Evolutionary conservation across 2,797 vertebrate genomes (phyloP).

Genomic region (Prunella strophiata): DNA sequence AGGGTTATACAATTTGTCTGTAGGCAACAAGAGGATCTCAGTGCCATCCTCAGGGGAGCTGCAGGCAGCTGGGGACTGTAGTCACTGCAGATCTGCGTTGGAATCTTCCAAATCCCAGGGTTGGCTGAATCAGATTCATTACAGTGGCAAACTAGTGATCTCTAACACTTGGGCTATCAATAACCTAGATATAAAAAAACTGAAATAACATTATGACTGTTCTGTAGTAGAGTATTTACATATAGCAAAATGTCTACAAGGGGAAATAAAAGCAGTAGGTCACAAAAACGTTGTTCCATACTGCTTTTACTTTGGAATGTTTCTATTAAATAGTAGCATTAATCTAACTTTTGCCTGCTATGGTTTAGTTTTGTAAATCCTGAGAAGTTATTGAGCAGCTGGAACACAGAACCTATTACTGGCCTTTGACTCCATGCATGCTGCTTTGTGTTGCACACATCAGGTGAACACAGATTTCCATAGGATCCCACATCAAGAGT

Average conservation of each 20-base stretch:
- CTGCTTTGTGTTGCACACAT: background rate
- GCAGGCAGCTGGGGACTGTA: background rate
- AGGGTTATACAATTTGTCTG: accelerated
- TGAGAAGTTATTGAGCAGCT: background rate
- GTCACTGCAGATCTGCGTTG: accelerated
- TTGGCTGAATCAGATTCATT: background rate
- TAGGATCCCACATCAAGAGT: background rate
- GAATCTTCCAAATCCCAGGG: background rate
- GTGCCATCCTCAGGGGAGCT: background rate
- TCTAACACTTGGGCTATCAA: background rate
- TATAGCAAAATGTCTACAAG: background rate
- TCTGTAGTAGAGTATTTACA: background rate
- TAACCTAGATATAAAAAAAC: background rate
- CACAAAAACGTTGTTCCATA: background rate
- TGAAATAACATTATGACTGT: background rate
- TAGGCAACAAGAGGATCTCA: background rate
- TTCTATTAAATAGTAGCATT: background rate
- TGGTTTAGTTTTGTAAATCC: background rate
- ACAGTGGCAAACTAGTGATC: background rate
- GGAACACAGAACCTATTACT: background rate
- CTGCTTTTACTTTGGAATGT: background rate
- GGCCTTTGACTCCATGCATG: background rate
- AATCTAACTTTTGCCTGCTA: background rate
- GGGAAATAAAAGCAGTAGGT: background rate
- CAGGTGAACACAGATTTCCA: background rate